These are phyloP conservation scores for Hippotragus niger DNA, from an alignment of 2,113 vertebrate genomes.

Conservation along the genomic window DNA sequence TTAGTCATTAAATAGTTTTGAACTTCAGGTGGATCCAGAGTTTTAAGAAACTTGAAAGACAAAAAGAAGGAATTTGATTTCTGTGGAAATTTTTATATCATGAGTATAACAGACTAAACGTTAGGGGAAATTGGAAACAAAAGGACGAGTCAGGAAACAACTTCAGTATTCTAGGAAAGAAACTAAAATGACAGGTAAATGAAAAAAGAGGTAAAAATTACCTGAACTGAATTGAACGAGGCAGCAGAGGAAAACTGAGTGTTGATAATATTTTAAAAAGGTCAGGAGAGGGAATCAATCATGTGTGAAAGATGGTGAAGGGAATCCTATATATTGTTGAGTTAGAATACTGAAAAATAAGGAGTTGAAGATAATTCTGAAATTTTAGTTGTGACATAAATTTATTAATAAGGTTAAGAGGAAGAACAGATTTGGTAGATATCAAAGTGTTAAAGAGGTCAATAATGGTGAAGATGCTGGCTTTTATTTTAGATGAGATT, in stretches of 20 bases:
- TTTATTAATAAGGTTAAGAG: neutral
- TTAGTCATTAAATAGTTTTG: neutral
- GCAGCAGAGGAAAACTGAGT: neutral
- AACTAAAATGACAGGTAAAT: neutral
- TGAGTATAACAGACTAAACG: neutral
- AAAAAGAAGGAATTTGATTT: neutral
- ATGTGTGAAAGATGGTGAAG: neutral
- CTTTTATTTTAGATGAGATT: constrained; percentile 1
- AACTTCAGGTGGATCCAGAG: constrained; percentile 14
- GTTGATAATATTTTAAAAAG: neutral
- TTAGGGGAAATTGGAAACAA: neutral
- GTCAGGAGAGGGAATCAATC: neutral
- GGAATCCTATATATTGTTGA: neutral
- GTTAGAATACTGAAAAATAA: neutral
- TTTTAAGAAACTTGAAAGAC: neutral
- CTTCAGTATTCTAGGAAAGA: neutral
- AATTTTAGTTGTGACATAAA: neutral
- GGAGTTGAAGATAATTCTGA: neutral
- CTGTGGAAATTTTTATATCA: neutral
- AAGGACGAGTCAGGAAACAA: neutral
- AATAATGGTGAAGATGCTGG: neutral
- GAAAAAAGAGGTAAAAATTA: neutral
- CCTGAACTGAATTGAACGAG: neutral
- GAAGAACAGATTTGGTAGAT: neutral
- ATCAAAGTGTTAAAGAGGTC: neutral